Conservation (phyloP, 2,113 vertebrate species). For the Vombatus ursinus region DNA sequence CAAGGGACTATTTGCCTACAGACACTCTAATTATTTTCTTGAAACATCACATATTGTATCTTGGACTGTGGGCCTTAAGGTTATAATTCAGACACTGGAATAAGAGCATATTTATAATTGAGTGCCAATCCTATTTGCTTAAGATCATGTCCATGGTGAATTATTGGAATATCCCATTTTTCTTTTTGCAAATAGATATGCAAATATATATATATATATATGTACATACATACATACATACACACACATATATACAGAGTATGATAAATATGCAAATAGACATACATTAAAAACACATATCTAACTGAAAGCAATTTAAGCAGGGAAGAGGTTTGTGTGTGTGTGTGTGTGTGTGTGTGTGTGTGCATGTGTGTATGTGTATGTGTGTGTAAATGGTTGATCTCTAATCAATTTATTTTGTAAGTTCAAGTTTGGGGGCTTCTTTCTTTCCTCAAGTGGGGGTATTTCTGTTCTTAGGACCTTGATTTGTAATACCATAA, state of each 20-base stretch:
- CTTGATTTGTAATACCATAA: background rate
- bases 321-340: background rate
- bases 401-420: background rate
- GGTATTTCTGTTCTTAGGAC: background rate
- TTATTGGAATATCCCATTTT: background rate
- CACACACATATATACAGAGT: background rate
- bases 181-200: background rate
- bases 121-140: background rate
- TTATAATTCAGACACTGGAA: background rate
- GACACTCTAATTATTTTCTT: conserved; percentile 16
- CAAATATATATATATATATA: background rate
- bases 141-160: background rate
- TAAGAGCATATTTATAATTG: background rate
- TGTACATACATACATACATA: background rate
- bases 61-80: background rate
- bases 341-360: too few relatives aligned
- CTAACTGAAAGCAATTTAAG: background rate
- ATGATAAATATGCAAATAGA: background rate
- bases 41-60: background rate
- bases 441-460: background rate
- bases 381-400: background rate
- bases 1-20: conserved; percentile 40
- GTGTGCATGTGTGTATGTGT: background rate
- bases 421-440: background rate
- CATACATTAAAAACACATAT: background rate